A percentile compares a stretch with the other conserved stretches of the same genome.
Evolutionary conservation across 2,797 vertebrate genomes (phyloP).

Genomic region (Hippopotamyrus pictus): DNA sequence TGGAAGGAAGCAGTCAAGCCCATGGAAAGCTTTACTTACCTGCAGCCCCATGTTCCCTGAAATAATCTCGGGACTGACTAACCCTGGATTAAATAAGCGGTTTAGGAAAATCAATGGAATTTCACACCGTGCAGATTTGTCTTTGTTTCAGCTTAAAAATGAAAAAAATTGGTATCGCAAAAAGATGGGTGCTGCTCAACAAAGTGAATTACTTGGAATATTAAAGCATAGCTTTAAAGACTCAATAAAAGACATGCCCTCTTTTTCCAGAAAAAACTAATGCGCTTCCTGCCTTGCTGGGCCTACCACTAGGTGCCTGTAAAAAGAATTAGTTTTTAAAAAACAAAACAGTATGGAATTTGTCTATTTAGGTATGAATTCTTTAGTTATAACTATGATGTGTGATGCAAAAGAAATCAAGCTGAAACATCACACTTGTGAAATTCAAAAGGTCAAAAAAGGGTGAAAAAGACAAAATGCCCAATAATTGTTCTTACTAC

Average conservation of each 20-base stretch:
- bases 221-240: background rate
- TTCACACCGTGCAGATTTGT: background rate
- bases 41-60: background rate
- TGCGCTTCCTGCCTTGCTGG: background rate
- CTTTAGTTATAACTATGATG: background rate
- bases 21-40: background rate
- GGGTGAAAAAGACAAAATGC: background rate
- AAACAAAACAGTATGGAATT: background rate
- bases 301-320: background rate
- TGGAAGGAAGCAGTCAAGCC: background rate
- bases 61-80: background rate
- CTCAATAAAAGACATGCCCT: background rate
- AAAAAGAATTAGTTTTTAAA: background rate
- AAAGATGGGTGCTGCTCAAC: background rate
- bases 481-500: background rate
- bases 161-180: background rate
- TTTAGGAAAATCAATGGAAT: background rate
- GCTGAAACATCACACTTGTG: background rate
- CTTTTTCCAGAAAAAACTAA: background rate
- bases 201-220: background rate
- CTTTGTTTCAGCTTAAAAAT: background rate
- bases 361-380: background rate
- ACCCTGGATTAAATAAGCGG: background rate
- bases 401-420: background rate
- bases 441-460: background rate